phyloP scores from a whole-genome alignment of 2,797 vertebrate species.

The Sus cebifrons region DNA sequence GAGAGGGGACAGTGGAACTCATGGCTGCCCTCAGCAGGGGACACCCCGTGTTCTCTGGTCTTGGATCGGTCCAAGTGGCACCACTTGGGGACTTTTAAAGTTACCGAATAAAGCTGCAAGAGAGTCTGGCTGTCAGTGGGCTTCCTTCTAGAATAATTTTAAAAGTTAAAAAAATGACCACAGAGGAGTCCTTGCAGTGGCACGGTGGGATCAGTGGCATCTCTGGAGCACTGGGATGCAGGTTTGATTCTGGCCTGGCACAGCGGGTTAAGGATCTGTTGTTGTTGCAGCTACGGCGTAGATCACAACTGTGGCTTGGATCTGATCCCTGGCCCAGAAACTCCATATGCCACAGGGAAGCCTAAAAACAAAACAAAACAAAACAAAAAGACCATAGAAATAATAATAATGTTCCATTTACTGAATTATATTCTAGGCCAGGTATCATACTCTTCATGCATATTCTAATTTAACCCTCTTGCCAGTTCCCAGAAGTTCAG shows the following conservation, averaged over 20 bases:
- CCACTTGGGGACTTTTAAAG: not conserved
- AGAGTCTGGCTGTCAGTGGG: not conserved
- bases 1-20: not conserved
- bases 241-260: no score
- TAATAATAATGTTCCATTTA: not conserved
- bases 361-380: no score
- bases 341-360: no score
- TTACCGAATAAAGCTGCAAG: constrained; percentile 34
- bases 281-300: no score
- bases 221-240: no score
- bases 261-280: no score
- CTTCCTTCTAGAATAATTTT: constrained; percentile 53
- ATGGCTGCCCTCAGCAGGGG: not conserved
- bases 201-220: no score
- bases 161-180: not conserved
- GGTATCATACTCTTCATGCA: not conserved
- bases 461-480: not conserved
- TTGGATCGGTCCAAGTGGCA: not conserved
- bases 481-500: not conserved
- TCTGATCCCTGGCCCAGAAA: no score
- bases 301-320: no score
- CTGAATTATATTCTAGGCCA: not conserved
- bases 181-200: not conserved
- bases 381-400: not conserved
- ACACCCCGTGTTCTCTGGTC: not conserved